phyloP scores from a whole-genome alignment of 30 jellyfish, hydroid and myxozoan species.

The Cassiopea xamachana region DNA sequence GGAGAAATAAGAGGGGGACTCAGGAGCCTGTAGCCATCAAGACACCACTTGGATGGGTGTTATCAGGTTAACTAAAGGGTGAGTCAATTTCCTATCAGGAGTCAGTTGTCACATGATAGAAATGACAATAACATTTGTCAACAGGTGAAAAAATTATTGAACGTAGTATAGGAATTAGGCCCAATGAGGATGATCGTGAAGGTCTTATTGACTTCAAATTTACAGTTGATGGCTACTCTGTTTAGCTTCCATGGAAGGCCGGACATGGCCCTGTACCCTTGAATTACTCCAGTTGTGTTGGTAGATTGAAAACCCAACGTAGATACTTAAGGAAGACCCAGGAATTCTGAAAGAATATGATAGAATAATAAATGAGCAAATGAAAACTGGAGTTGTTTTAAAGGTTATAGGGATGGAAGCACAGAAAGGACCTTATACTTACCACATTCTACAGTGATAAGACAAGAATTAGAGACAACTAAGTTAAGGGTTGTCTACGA shows the following conservation, averaged over 20 bases:
- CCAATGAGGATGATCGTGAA: not conserved
- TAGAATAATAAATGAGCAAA: constrained; percentile 30
- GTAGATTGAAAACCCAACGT: constrained; percentile 8
- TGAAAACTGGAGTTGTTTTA: constrained; percentile 35
- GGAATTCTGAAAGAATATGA: not conserved
- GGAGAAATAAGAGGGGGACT: constrained; percentile 8
- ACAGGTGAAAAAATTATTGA: constrained; percentile 31
- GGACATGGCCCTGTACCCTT: constrained; percentile 30
- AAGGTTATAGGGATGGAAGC: constrained; percentile 34
- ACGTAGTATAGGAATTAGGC: constrained; percentile 30
- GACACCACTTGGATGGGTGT: constrained; percentile 17
- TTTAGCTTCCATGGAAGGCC: constrained; percentile 31
- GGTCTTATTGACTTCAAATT: constrained; percentile 4
- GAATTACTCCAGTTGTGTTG: constrained; percentile 4
- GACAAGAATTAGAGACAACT: constrained; percentile 54
- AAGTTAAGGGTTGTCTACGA: constrained; percentile 63
- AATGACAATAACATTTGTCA: not conserved
- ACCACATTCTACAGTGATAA: constrained; percentile 58
- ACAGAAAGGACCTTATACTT: constrained; percentile 10
- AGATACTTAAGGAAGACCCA: constrained; percentile 21
- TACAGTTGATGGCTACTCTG: constrained; percentile 32
- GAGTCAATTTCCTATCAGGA: not conserved
- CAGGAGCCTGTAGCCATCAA: constrained; percentile 23
- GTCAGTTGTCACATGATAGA: not conserved
- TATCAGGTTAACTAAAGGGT: constrained; percentile 4